phyloP scores from a whole-genome alignment of 2,797 vertebrate genomes.

The Premnoplex brunnescens region DNA sequence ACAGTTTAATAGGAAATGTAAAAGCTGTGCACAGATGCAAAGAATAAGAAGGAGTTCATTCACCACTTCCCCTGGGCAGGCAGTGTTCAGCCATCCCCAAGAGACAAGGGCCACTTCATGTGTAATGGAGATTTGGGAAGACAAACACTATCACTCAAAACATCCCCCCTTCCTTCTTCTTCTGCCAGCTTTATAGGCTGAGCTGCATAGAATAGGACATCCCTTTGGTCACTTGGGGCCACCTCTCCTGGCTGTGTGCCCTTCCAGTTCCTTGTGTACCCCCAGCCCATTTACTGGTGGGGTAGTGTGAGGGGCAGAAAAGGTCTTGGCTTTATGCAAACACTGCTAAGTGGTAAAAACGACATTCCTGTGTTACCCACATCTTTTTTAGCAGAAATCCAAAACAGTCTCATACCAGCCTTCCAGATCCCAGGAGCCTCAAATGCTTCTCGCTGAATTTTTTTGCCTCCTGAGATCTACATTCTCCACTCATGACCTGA shows the following conservation, averaged over 20 bases:
- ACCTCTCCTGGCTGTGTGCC: fast-evolving
- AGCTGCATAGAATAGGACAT: fast-evolving
- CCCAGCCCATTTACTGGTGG: fast-evolving
- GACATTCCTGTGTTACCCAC: not conserved
- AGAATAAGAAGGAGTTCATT: not conserved
- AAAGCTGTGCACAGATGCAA: fast-evolving
- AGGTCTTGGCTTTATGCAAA: not conserved
- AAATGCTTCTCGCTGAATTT: not conserved
- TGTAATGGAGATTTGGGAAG: fast-evolving
- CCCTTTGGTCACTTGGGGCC: not conserved
- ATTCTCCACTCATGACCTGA: not conserved
- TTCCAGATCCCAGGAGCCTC: not conserved
- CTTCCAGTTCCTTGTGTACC: fast-evolving
- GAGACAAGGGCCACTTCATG: fast-evolving
- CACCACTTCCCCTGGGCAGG: fast-evolving
- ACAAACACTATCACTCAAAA: fast-evolving
- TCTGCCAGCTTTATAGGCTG: fast-evolving
- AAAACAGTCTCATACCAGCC: fast-evolving
- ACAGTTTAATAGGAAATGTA: not conserved
- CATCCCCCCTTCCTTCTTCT: not conserved
- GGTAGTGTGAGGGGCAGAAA: not conserved
- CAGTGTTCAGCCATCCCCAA: not conserved
- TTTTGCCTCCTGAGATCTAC: not conserved
- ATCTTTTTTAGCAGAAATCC: not conserved
- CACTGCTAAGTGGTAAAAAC: fast-evolving